Evolutionary conservation across 2,113 vertebrate genomes (phyloP).

Genomic region (Sinocyclocheilus anophthalmus): DNA sequence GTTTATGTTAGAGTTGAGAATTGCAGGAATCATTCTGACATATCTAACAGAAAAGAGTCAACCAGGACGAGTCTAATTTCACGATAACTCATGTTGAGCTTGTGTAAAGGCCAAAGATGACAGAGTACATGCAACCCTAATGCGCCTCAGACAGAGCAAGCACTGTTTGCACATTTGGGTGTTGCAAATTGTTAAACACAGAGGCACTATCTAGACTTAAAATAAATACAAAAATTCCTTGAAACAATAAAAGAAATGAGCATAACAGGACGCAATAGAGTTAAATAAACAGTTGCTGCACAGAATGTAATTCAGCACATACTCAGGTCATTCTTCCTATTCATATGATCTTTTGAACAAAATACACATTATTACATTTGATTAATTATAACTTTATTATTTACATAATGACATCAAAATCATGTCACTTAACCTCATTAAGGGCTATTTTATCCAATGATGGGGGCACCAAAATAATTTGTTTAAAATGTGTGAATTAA

Average conservation of each 20-base stretch:
- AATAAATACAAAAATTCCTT: not conserved
- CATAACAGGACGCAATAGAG: not conserved
- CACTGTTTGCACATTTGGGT: constrained; percentile 28
- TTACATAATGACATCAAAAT: not conserved
- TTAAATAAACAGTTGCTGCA: not conserved
- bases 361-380: not conserved
- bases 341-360: no score
- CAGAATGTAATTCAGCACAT: not conserved
- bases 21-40: not conserved
- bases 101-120: not conserved
- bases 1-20: not conserved
- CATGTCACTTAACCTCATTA: not conserved
- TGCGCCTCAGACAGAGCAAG: constrained; percentile 15
- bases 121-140: not conserved
- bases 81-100: not conserved
- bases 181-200: constrained; percentile 22
- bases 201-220: not conserved
- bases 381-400: not conserved
- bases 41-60: not conserved
- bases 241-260: not conserved
- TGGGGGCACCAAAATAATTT: not conserved
- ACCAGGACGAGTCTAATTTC: not conserved
- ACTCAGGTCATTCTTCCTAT: not conserved
- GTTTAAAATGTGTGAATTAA: not conserved
- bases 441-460: not conserved